phyloP scores from a whole-genome alignment of 2,113 vertebrate species.

The Pagrus major region DNA sequence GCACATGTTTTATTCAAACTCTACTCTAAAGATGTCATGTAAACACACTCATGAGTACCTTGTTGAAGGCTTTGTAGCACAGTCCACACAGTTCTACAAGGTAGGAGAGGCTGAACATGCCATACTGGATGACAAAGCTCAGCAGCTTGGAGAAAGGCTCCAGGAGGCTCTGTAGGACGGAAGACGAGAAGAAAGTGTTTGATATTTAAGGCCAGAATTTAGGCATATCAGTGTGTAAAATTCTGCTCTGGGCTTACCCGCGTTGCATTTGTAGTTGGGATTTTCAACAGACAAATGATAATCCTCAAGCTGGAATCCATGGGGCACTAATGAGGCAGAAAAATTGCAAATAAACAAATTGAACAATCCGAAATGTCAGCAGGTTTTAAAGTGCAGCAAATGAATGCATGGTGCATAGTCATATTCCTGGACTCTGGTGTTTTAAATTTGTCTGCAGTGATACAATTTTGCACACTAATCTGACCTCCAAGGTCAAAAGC shows the following conservation, averaged over 20 bases:
- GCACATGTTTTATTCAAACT: constrained; percentile 12
- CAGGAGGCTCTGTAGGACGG: constrained; percentile 91
- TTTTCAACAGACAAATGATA: constrained; percentile 98
- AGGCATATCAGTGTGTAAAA: constrained; percentile 2
- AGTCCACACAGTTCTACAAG: constrained; percentile 97
- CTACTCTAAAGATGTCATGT: background rate
- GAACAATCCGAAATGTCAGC: background rate
- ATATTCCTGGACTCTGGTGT: constrained; percentile 25
- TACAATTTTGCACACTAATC: constrained; percentile 44
- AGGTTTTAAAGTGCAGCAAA: background rate
- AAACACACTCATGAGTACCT: constrained; percentile 84
- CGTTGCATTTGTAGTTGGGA: constrained; percentile 94
- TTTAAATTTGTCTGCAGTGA: constrained; percentile 15
- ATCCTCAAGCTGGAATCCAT: constrained; percentile 97
- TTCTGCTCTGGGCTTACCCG: constrained; percentile 86
- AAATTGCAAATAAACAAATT: constrained; percentile 23
- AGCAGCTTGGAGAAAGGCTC: constrained; percentile 98
- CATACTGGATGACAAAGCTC: constrained; percentile 98
- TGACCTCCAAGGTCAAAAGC: constrained; percentile 70
- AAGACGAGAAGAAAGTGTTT: constrained; percentile 16
- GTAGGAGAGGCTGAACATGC: constrained; percentile 94
- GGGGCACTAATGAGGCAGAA: constrained; percentile 87
- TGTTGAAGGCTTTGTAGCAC: constrained; percentile 97
- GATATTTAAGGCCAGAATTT: constrained; percentile 17
- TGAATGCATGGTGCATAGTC: background rate